Evolutionary conservation across 2,113 vertebrate genomes (phyloP).

Genomic region (Ictalurus punctatus): DNA sequence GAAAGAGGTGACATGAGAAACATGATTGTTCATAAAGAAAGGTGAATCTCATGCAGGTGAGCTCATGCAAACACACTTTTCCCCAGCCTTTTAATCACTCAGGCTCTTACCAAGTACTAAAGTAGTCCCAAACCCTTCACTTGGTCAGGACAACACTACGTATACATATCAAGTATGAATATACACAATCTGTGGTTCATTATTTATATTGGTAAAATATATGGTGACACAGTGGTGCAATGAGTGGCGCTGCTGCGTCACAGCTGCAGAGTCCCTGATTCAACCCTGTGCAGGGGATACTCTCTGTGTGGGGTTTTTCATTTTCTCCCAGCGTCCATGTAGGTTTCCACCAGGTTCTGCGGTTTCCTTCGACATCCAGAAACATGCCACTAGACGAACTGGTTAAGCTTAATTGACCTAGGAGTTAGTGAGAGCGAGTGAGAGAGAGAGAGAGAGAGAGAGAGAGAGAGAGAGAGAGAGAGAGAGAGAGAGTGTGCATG

Average conservation of each 20-base stretch:
- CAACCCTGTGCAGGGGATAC: background rate
- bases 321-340: background rate
- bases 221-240: background rate
- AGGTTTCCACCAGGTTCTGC: background rate
- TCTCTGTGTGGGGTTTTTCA: background rate
- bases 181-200: background rate
- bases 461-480: too few relatives aligned
- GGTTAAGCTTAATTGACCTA: background rate
- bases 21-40: conserved; percentile 33
- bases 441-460: too few relatives aligned
- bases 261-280: background rate
- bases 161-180: background rate
- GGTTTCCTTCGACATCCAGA: background rate
- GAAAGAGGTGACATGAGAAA: background rate
- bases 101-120: background rate
- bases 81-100: background rate
- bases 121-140: background rate
- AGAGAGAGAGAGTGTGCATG: background rate
- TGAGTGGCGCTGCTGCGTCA: background rate
- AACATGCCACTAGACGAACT: background rate
- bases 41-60: background rate
- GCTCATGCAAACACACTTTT: background rate
- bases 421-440: background rate
- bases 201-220: background rate
- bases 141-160: background rate